These are phyloP conservation scores for Loxodonta africana DNA, from an alignment of 2,113 vertebrate genomes.

Conservation along the genomic window DNA sequence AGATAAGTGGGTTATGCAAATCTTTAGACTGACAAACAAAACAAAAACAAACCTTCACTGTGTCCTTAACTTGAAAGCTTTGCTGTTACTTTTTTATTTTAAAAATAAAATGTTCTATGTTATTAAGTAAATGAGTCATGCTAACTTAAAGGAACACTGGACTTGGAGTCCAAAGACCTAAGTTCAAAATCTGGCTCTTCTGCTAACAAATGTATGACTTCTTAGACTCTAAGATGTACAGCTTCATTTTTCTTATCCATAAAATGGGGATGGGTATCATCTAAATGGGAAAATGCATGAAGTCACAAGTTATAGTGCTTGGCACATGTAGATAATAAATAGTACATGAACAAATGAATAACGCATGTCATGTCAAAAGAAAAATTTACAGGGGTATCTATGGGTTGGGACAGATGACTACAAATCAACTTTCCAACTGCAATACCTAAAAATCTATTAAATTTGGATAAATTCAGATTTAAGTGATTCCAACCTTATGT, in stretches of 20 bases:
- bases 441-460: slow-evolving; percentile 24
- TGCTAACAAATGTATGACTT: neutral
- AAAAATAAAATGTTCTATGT: neutral
- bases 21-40: neutral
- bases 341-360: neutral
- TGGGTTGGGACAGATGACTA: neutral
- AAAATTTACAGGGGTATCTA: neutral
- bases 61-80: neutral
- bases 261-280: neutral
- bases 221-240: neutral
- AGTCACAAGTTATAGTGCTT: neutral
- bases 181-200: neutral
- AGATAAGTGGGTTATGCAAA: neutral
- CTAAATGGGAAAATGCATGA: neutral
- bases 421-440: neutral
- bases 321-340: neutral
- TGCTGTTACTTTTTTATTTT: neutral
- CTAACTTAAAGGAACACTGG: neutral
- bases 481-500: neutral
- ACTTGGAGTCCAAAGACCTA: neutral
- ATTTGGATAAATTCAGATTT: slow-evolving; percentile 28
- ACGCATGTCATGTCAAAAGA: neutral
- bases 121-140: neutral
- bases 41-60: neutral
- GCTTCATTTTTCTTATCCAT: neutral